Conservation (phyloP, 2,797 vertebrate genomes). For the Ctenochaetus hawaiiensis region DNA sequence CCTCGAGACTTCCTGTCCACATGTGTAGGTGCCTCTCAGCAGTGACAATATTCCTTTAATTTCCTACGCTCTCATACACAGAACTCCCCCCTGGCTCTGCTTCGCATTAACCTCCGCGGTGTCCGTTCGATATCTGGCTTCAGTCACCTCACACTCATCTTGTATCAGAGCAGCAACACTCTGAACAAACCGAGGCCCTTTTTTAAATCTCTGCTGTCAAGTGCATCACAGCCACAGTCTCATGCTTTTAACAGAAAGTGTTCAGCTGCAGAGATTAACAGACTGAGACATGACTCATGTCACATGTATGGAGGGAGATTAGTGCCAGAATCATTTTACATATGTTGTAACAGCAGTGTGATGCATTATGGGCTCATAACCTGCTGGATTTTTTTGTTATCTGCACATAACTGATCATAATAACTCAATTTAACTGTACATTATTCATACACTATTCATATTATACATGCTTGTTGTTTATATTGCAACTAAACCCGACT, state of each 20-base stretch:
- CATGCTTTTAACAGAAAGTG: slow-evolving; percentile 6
- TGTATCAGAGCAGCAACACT: slow-evolving; percentile 46
- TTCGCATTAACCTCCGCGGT: slow-evolving; percentile 23
- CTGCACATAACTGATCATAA: too few species aligned
- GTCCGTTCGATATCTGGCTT: slow-evolving; percentile 47
- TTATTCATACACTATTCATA: too few species aligned
- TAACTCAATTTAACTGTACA: too few species aligned
- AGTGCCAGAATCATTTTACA: too few species aligned
- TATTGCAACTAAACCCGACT: too few species aligned
- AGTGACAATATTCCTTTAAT: slow-evolving; percentile 32
- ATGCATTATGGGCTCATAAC: too few species aligned
- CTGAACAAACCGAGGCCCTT: not conserved
- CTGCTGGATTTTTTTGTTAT: too few species aligned
- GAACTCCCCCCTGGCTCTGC: slow-evolving; percentile 3
- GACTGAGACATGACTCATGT: too few species aligned
- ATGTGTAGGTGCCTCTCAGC: slow-evolving; percentile 25
- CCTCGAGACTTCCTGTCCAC: slow-evolving; percentile 39
- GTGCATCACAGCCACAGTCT: slow-evolving; percentile 8
- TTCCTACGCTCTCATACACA: slow-evolving; percentile 30
- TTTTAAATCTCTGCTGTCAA: not conserved
- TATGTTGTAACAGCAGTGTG: too few species aligned
- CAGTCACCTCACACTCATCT: slow-evolving; percentile 67
- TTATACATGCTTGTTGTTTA: too few species aligned
- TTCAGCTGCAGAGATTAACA: not conserved
- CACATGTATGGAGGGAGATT: too few species aligned